These are phyloP conservation scores for Kryptopterus vitreolus DNA, from an alignment of 2,797 vertebrate species.

Conservation along the genomic window DNA sequence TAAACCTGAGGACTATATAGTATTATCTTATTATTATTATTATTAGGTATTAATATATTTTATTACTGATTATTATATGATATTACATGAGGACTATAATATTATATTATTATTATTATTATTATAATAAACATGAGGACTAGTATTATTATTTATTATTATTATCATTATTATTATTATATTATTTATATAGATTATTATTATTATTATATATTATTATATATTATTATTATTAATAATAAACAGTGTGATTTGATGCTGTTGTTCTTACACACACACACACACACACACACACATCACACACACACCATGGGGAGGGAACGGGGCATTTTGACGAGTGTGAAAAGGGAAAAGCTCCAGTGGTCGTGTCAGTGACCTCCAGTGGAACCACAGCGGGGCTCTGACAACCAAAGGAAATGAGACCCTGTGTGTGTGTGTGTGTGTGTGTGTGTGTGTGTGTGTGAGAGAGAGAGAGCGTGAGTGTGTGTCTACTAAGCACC, in stretches of 20 bases:
- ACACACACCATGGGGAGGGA: constrained; percentile 27
- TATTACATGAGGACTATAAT: no score
- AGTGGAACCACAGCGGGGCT: constrained; percentile 75
- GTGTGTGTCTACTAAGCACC: constrained; percentile 78
- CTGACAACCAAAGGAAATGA: constrained; percentile 83
- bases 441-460: constrained; percentile 31
- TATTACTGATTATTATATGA: no score
- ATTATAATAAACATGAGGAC: background rate
- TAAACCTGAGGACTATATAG: no score
- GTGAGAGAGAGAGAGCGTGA: constrained; percentile 52
- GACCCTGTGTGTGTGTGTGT: constrained; percentile 61
- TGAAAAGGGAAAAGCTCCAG: constrained; percentile 59
- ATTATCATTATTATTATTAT: no score
- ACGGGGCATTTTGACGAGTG: constrained; percentile 68
- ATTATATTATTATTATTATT: no score
- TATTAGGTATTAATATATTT: no score
- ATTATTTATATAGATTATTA: no score
- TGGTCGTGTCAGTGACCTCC: constrained; percentile 73
- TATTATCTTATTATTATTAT: no score
- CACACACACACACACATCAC: constrained; percentile 18
- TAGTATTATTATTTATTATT: background rate
- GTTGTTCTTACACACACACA: background rate
- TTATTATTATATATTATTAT: no score
- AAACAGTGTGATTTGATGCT: background rate
- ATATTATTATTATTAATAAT: background rate